Evolutionary conservation across 2,797 vertebrate species (phyloP).

Genomic region (Philypnodon macrostomus): DNA sequence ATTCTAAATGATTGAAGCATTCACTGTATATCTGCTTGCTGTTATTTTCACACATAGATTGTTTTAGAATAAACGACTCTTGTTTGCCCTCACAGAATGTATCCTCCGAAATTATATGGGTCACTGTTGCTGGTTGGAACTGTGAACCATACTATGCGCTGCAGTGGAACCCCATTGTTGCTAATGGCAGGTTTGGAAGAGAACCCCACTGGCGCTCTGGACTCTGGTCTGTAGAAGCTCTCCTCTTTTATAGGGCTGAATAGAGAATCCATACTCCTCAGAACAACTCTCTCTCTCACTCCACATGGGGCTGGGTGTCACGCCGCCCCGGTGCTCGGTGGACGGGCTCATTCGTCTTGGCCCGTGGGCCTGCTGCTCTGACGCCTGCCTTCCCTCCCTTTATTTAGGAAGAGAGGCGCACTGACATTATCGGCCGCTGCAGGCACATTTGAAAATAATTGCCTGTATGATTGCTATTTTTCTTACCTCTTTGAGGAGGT

Average conservation of each 20-base stretch:
- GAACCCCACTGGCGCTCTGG: constrained; percentile 58
- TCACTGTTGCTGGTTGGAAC: constrained; percentile 41
- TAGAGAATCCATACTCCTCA: constrained; percentile 62
- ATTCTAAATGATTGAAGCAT: too few species aligned
- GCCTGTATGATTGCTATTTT: constrained; percentile 80
- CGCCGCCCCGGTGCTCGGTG: constrained; percentile 66
- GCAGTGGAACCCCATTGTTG: constrained; percentile 48
- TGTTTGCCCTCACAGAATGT: too few species aligned
- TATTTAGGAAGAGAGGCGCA: constrained; percentile 71
- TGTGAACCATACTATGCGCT: constrained; percentile 45
- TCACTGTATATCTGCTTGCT: too few species aligned
- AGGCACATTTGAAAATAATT: constrained; percentile 82
- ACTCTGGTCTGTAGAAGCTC: constrained; percentile 55
- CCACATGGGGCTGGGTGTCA: constrained; percentile 67
- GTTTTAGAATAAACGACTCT: too few species aligned
- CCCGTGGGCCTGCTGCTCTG: constrained; percentile 64
- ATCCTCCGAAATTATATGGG: constrained; percentile 28
- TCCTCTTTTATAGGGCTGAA: constrained; percentile 40
- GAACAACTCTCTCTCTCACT: constrained; percentile 58
- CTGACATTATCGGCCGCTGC: constrained; percentile 80
- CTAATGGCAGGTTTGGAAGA: constrained; percentile 48
- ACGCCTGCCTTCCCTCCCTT: constrained; percentile 68
- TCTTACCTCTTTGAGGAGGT: constrained; percentile 80
- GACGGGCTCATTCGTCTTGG: constrained; percentile 71
- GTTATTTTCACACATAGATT: too few species aligned